A percentile compares a stretch with the other conserved stretches of the same genome.
phyloP scores from a whole-genome alignment of 2,113 vertebrate species.

The Boleophthalmus pectinirostris region DNA sequence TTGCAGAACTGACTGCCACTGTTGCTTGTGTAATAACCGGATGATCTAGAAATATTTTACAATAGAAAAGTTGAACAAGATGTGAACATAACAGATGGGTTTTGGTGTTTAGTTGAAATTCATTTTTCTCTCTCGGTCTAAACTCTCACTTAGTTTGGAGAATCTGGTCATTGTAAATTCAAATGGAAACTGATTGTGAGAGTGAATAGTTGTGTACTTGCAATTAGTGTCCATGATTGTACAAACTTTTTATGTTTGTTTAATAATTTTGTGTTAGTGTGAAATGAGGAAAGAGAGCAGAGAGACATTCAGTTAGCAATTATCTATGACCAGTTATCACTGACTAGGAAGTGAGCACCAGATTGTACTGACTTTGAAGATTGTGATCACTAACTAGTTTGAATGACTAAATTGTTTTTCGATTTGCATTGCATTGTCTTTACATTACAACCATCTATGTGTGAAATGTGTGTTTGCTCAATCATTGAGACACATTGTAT shows the following conservation, averaged over 20 bases:
- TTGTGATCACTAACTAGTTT: too few relatives aligned
- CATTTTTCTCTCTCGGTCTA: not conserved
- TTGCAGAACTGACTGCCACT: not conserved
- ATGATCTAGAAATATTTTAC: not conserved
- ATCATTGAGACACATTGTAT: conserved; percentile 34
- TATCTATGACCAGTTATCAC: too few relatives aligned
- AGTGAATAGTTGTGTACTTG: not conserved
- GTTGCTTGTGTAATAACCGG: not conserved
- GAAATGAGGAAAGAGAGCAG: too few relatives aligned
- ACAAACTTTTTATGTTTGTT: too few relatives aligned
- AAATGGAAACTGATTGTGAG: not conserved
- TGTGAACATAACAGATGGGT: not conserved
- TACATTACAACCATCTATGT: conserved; percentile 8
- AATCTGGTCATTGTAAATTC: not conserved
- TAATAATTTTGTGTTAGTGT: too few relatives aligned
- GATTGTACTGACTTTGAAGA: too few relatives aligned
- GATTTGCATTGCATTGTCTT: conserved; percentile 18
- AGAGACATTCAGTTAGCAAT: too few relatives aligned
- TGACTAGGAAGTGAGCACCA: too few relatives aligned
- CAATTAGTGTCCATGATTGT: too few relatives aligned
- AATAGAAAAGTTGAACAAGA: not conserved
- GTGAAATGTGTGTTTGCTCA: conserved; percentile 45
- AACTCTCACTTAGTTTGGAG: not conserved
- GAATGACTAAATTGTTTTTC: not conserved
- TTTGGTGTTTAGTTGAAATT: not conserved